phyloP scores from a whole-genome alignment of 2,888 invertebrate genomes.

The Stramonita haemastoma region DNA sequence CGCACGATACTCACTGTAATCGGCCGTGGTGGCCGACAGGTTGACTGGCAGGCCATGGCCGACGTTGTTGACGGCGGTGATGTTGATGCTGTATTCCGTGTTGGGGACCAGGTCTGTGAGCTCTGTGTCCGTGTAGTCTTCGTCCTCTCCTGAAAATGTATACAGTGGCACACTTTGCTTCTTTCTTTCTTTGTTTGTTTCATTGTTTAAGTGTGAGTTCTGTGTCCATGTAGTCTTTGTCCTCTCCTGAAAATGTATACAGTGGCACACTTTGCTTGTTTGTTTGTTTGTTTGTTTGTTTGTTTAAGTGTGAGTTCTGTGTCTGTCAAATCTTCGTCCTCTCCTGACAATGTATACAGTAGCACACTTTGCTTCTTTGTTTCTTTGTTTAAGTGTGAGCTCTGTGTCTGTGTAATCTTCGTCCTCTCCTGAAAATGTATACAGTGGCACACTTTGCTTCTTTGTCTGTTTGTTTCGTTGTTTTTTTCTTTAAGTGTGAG shows the following conservation, averaged over 20 bases:
- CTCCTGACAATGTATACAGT: neutral
- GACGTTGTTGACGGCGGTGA: conserved; percentile 45
- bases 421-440: neutral
- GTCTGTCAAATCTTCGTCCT: neutral
- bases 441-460: neutral
- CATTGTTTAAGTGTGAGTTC: too few species aligned
- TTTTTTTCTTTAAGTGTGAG: too few species aligned
- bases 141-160: neutral
- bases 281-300: too few species aligned
- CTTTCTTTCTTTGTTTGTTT: too few species aligned
- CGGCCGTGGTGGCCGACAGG: neutral
- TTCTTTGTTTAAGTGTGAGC: too few species aligned
- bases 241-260: neutral
- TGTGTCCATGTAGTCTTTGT: neutral
- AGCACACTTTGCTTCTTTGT: neutral
- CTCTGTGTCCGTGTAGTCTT: neutral
- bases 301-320: neutral
- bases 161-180: neutral
- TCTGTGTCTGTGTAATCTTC: neutral
- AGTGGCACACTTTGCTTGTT: neutral
- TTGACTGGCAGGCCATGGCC: conserved; percentile 26
- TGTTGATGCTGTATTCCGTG: conserved; percentile 44
- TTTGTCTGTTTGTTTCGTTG: too few species aligned
- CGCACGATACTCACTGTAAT: neutral
- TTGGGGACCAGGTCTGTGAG: conserved; percentile 31